Percentiles rank a stretch among this genome's conserved stretches.
These are phyloP conservation scores for Rhinella marina DNA, from an alignment of 2,797 vertebrate genomes.

Conservation along the genomic window DNA sequence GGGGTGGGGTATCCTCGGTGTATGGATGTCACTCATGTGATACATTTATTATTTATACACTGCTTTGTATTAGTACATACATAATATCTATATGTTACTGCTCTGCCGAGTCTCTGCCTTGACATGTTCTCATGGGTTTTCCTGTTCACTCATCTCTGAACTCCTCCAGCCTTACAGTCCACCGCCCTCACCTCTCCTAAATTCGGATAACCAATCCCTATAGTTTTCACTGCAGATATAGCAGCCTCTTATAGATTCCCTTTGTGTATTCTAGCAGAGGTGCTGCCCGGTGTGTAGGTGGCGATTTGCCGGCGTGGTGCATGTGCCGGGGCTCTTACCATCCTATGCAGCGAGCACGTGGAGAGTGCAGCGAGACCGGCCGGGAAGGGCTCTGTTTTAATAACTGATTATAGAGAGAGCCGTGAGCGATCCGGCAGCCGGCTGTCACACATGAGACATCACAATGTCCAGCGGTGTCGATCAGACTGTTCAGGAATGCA, in stretches of 20 bases:
- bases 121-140: slow-evolving; percentile 33
- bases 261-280: background rate
- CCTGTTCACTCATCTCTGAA: background rate
- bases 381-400: background rate
- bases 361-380: background rate
- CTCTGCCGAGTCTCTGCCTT: background rate
- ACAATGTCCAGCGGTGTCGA: background rate
- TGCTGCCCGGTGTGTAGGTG: background rate
- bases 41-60: background rate
- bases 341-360: background rate
- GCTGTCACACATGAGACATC: background rate
- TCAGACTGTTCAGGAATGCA: background rate
- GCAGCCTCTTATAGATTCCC: background rate
- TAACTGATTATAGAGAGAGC: background rate
- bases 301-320: too few relatives aligned
- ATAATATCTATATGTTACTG: background rate
- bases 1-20: background rate
- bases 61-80: too few relatives aligned
- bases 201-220: too few relatives aligned
- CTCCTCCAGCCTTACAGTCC: too few relatives aligned
- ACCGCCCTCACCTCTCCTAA: background rate
- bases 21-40: too few relatives aligned
- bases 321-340: background rate
- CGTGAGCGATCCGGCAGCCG: background rate
- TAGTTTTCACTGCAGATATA: background rate